Percentiles rank a stretch among this genome's conserved stretches.
Conservation (phyloP, 2,797 vertebrate species). For the Anabas testudineus region DNA sequence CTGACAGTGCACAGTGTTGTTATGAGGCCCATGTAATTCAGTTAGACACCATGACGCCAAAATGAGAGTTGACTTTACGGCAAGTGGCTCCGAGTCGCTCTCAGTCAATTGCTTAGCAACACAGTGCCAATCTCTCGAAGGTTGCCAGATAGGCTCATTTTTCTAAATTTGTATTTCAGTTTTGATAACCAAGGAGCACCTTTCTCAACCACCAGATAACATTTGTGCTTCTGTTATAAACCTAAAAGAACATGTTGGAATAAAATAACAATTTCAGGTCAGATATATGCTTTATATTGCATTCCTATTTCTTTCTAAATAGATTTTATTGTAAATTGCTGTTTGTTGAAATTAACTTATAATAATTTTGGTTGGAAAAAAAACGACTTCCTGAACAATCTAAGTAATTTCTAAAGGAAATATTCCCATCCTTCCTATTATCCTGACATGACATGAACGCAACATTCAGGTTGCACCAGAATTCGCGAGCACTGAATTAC, state of each 20-base stretch:
- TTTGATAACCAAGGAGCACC: conserved; percentile 5
- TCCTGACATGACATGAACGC: too few species aligned
- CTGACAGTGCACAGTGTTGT: conserved; percentile 29
- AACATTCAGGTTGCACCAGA: too few species aligned
- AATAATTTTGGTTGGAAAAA: too few species aligned
- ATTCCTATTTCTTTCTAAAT: neutral
- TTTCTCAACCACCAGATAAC: conserved; percentile 7
- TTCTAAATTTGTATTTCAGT: conserved; percentile 40
- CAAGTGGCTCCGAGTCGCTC: conserved; percentile 38
- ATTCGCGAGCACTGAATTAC: too few species aligned
- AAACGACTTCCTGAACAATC: too few species aligned
- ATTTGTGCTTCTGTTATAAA: conserved; percentile 4
- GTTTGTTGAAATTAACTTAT: too few species aligned
- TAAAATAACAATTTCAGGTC: neutral
- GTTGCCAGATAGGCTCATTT: conserved; percentile 40
- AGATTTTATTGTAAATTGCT: too few species aligned
- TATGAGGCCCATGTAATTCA: conserved; percentile 49
- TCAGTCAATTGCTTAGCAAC: conserved; percentile 67
- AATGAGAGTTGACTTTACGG: conserved; percentile 54
- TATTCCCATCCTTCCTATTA: too few species aligned
- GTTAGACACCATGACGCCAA: conserved; percentile 51
- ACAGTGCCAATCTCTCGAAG: conserved; percentile 39
- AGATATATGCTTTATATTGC: neutral
- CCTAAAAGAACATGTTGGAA: neutral
- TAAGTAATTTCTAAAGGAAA: too few species aligned